Percentiles rank a stretch among this genome's conserved stretches.
phyloP scores from a whole-genome alignment of 1,140 invertebrate genomes.

The Prorops nasuta region DNA sequence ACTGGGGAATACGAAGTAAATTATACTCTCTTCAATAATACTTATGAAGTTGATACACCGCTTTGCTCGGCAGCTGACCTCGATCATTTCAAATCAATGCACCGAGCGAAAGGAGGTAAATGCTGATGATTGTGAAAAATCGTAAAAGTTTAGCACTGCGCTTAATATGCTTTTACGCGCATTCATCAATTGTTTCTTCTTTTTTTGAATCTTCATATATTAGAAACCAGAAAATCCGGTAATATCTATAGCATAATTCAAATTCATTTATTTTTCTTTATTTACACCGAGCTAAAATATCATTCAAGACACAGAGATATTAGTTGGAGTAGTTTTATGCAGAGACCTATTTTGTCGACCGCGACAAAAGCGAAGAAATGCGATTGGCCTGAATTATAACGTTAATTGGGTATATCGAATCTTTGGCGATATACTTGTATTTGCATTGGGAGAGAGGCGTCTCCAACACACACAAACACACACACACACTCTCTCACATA shows the following conservation, averaged over 20 bases:
- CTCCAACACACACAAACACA: background rate
- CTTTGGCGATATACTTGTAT: constrained; percentile 20
- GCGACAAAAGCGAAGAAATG: background rate
- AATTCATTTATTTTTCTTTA: too few relatives aligned
- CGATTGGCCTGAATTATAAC: constrained; percentile 27
- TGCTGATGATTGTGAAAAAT: background rate
- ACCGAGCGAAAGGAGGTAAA: constrained; percentile 39
- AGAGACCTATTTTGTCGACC: constrained; percentile 8
- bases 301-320: too few relatives aligned
- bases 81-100: constrained; percentile 35
- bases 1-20: constrained; percentile 91
- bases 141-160: background rate
- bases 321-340: too few relatives aligned
- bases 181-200: background rate
- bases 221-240: too few relatives aligned
- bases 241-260: too few relatives aligned
- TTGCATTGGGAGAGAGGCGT: too few relatives aligned
- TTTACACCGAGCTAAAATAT: too few relatives aligned
- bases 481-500: background rate
- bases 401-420: constrained; percentile 28
- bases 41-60: constrained; percentile 87
- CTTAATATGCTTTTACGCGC: background rate
- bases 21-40: constrained; percentile 91
- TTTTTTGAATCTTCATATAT: too few relatives aligned
- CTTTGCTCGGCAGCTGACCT: constrained; percentile 70